These are phyloP conservation scores for Lithophane socia DNA, from an alignment of 2,888 invertebrate genomes.

Conservation along the genomic window DNA sequence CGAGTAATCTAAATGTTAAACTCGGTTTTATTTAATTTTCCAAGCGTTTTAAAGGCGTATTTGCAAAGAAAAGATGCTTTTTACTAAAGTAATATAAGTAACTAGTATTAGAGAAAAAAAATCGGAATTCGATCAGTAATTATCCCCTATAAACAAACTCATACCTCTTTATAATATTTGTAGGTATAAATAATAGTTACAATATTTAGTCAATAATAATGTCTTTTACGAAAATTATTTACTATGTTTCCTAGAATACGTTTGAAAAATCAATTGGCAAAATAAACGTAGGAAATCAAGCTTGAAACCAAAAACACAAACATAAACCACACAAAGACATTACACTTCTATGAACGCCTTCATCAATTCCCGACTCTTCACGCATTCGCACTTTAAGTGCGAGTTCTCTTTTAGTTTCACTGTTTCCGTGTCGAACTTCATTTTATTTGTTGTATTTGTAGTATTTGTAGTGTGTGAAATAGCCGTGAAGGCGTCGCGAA, in stretches of 20 bases:
- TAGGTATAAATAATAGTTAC: not conserved
- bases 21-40: not conserved
- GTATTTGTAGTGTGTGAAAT: slow-evolving; percentile 86
- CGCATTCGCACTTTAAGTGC: slow-evolving; percentile 56
- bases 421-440: slow-evolving; percentile 79
- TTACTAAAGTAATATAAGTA: not conserved
- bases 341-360: slow-evolving; percentile 53
- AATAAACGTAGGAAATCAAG: slow-evolving; percentile 33
- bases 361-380: slow-evolving; percentile 60
- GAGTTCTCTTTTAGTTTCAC: slow-evolving; percentile 72
- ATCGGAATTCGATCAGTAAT: not conserved
- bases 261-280: slow-evolving; percentile 22
- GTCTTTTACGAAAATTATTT: not conserved
- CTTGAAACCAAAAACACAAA: slow-evolving; percentile 22
- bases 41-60: not conserved
- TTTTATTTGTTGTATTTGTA: slow-evolving; percentile 75
- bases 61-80: not conserved
- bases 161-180: not conserved
- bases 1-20: not conserved
- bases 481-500: slow-evolving; percentile 84
- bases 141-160: not conserved
- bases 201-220: not conserved
- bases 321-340: slow-evolving; percentile 30
- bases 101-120: not conserved
- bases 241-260: not conserved